These are phyloP conservation scores for Callionymus lyra DNA, from an alignment of 2,113 vertebrate species.

Conservation along the genomic window DNA sequence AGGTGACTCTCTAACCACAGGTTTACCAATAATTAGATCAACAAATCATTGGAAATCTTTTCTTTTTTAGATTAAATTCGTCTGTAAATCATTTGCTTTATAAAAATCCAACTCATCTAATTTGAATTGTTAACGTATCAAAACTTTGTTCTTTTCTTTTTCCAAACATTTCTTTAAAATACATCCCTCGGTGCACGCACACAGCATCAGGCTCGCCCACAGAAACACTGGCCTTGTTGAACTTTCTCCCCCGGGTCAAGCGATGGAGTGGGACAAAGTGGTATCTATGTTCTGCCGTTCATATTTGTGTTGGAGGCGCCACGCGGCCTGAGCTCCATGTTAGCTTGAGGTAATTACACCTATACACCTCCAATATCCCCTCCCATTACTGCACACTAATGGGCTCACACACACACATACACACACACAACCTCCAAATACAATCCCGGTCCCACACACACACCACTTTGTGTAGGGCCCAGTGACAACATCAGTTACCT, in stretches of 20 bases:
- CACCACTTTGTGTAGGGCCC: slow-evolving; percentile 49
- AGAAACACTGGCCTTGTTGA: slow-evolving; percentile 27
- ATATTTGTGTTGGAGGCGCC: slow-evolving; percentile 63
- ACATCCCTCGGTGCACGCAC: slow-evolving; percentile 3
- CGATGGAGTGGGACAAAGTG: slow-evolving; percentile 55
- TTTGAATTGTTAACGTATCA: no score
- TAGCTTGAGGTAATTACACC: slow-evolving; percentile 62
- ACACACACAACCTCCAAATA: slow-evolving; percentile 24
- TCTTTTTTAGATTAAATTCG: no score
- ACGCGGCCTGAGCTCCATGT: slow-evolving; percentile 50
- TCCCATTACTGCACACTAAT: slow-evolving; percentile 61
- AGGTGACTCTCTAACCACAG: no score
- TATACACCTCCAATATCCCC: slow-evolving; percentile 63
- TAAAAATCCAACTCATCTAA: no score
- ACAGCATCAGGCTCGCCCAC: slow-evolving; percentile 7
- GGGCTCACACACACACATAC: slow-evolving; percentile 28
- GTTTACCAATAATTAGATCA: no score
- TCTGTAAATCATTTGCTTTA: no score
- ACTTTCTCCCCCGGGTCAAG: slow-evolving; percentile 44
- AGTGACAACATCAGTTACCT: slow-evolving; percentile 59
- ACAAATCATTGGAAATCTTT: no score
- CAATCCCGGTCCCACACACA: slow-evolving; percentile 45
- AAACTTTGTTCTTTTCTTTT: no score
- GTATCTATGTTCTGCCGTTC: slow-evolving; percentile 55
- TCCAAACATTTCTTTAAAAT: no score